These are phyloP conservation scores for Bostrychus sinensis DNA, from an alignment of 2,113 vertebrate species.

Conservation along the genomic window DNA sequence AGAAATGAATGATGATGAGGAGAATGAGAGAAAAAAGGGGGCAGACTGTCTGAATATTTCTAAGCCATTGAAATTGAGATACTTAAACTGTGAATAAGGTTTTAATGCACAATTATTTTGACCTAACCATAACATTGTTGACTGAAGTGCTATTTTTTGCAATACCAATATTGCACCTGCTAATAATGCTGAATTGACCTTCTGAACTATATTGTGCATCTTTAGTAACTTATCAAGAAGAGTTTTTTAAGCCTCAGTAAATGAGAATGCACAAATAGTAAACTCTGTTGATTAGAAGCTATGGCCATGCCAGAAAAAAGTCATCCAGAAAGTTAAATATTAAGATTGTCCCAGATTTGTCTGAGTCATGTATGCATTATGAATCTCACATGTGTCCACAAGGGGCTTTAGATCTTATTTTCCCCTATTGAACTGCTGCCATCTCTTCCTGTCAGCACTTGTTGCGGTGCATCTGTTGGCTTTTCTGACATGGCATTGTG, in stretches of 20 bases:
- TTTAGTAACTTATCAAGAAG: too few relatives aligned
- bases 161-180: too few relatives aligned
- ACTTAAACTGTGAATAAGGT: slow-evolving; percentile 11
- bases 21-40: slow-evolving; percentile 30
- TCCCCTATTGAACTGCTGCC: slow-evolving; percentile 43
- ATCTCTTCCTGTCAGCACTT: slow-evolving; percentile 46
- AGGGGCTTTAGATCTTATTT: too few relatives aligned
- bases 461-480: slow-evolving; percentile 68
- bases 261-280: neutral
- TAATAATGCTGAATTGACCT: too few relatives aligned
- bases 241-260: too few relatives aligned
- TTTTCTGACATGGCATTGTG: slow-evolving; percentile 38
- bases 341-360: slow-evolving; percentile 18
- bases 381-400: slow-evolving; percentile 7
- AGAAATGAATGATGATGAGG: slow-evolving; percentile 51
- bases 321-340: slow-evolving; percentile 12
- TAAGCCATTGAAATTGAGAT: slow-evolving; percentile 34
- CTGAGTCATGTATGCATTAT: slow-evolving; percentile 24
- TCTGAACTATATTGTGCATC: too few relatives aligned
- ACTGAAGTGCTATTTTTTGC: too few relatives aligned
- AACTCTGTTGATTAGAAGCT: slow-evolving; percentile 4
- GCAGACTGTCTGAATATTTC: slow-evolving; percentile 46
- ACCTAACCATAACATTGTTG: too few relatives aligned
- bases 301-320: slow-evolving; percentile 12
- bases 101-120: slow-evolving; percentile 1